These are phyloP conservation scores for Hydrolagus affinis DNA, from an alignment of 2,113 vertebrate species.

Conservation along the genomic window DNA sequence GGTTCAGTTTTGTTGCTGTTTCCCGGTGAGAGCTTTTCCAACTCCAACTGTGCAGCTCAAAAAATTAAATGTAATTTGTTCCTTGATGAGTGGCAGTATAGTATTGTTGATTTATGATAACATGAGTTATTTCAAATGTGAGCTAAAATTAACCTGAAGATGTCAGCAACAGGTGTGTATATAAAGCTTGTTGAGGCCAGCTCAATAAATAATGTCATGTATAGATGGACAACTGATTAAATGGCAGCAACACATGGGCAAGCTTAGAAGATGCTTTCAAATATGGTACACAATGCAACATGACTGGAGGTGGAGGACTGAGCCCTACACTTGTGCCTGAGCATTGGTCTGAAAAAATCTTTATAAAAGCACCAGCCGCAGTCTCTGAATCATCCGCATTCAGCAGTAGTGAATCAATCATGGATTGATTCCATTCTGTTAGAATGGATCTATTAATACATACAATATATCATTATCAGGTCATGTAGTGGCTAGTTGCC, in stretches of 20 bases:
- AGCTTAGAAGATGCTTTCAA: background rate
- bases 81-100: background rate
- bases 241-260: background rate
- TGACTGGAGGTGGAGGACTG: background rate
- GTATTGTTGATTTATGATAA: background rate
- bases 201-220: background rate
- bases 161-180: background rate
- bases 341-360: background rate
- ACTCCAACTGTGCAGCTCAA: background rate
- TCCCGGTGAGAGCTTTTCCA: background rate
- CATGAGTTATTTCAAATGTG: background rate
- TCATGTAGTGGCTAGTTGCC: background rate
- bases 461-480: conserved; percentile 15
- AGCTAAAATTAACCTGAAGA: background rate
- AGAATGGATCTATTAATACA: conserved; percentile 5
- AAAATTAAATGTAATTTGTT: background rate
- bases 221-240: background rate
- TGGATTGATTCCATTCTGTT: background rate
- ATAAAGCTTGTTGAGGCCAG: background rate
- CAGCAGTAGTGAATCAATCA: conserved; percentile 12
- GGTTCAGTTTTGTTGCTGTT: no score
- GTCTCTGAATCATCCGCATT: background rate
- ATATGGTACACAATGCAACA: background rate
- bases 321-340: background rate
- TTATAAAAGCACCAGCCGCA: background rate